Evolutionary conservation across 2,797 vertebrate genomes (phyloP).

Genomic region (Alectoris magna): DNA sequence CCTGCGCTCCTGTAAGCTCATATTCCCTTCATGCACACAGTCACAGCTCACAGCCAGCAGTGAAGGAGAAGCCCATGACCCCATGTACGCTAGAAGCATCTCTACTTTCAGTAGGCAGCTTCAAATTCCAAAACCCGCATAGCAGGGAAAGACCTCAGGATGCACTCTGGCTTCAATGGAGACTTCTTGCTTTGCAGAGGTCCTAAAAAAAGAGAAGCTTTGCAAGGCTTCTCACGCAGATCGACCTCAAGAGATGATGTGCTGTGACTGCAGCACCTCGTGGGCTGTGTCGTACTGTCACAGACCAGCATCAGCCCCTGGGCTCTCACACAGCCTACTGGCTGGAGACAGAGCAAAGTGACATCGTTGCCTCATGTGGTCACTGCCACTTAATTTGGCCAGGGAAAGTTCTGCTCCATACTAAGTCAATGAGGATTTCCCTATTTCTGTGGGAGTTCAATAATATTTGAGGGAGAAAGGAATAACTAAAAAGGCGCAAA

Average conservation of each 20-base stretch:
- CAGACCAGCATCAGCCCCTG: rapidly evolving
- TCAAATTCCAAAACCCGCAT: neutral
- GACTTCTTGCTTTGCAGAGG: neutral
- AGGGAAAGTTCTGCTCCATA: neutral
- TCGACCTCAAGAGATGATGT: rapidly evolving
- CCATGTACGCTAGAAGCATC: neutral
- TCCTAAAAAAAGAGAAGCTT: neutral
- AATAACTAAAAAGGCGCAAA: neutral
- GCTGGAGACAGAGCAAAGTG: neutral
- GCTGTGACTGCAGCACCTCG: rapidly evolving
- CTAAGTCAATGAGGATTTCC: neutral
- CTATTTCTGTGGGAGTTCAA: neutral
- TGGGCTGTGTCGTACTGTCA: too few species aligned
- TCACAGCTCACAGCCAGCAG: rapidly evolving
- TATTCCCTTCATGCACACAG: neutral
- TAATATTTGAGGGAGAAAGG: neutral
- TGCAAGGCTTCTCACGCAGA: neutral
- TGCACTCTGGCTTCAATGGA: neutral
- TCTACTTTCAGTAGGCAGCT: neutral
- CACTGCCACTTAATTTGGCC: neutral
- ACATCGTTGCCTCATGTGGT: neutral
- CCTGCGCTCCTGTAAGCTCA: neutral
- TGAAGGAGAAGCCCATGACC: neutral
- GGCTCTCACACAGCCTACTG: neutral
- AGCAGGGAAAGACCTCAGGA: neutral